A percentile compares a stretch with the other conserved stretches of the same genome.
Evolutionary conservation across 2,888 invertebrate species (phyloP).

Genomic region (Acleris sparsana): DNA sequence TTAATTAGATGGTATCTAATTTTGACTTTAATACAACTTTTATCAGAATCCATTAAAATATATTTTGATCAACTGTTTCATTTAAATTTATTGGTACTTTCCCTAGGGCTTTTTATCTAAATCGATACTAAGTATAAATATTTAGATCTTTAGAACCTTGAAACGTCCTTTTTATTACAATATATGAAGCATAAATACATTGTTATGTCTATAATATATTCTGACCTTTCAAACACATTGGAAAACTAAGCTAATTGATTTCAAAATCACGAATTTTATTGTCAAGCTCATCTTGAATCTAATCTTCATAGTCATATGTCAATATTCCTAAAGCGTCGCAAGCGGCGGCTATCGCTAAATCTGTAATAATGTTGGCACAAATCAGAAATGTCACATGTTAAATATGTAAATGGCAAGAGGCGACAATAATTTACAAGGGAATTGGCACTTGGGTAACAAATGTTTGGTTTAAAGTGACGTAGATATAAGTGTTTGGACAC

Average conservation of each 20-base stretch:
- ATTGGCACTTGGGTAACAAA: conserved; percentile 43
- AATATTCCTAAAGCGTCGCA: conserved; percentile 4
- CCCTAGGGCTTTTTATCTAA: not conserved
- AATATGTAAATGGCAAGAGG: conserved; percentile 33
- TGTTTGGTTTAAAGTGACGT: conserved; percentile 46
- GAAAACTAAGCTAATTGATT: not conserved
- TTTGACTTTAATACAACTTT: conserved; percentile 15
- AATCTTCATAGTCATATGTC: conserved; percentile 9
- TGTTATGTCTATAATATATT: no score
- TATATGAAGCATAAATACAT: no score
- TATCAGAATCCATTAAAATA: not conserved
- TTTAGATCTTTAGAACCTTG: no score
- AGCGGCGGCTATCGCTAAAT: conserved; percentile 21
- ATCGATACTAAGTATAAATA: no score
- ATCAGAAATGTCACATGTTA: conserved; percentile 32
- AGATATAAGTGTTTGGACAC: conserved; percentile 43
- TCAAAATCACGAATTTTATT: not conserved
- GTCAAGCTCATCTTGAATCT: conserved; percentile 18
- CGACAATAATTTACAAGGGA: conserved; percentile 34
- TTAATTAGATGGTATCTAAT: conserved; percentile 17
- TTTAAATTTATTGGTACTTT: not conserved
- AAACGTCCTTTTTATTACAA: no score
- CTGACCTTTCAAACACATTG: not conserved
- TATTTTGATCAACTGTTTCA: not conserved
- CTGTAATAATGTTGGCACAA: conserved; percentile 27